A percentile compares a stretch with the other conserved stretches of the same genome.
Conservation (phyloP, 2,888 invertebrate genomes). For the Nymphalis urticae region DNA sequence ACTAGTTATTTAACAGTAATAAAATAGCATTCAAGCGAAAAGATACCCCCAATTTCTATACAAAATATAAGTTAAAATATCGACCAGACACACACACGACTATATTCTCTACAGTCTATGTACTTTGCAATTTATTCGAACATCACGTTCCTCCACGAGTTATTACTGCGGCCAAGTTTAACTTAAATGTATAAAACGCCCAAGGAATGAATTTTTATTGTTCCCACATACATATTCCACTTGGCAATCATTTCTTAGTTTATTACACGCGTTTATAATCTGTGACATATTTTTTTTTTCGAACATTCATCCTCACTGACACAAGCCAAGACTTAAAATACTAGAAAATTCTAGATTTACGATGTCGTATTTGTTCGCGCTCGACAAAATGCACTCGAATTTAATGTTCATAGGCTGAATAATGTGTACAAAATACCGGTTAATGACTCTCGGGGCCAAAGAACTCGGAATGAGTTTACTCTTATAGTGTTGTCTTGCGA, state of each 20-base stretch:
- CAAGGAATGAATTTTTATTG: constrained; percentile 29
- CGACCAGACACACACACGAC: constrained; percentile 6
- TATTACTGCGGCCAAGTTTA: constrained; percentile 28
- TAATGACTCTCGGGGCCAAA: not conserved
- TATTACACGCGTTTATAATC: constrained; percentile 33
- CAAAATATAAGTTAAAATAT: not conserved
- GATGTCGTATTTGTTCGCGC: constrained; percentile 13
- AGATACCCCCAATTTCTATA: too few species aligned
- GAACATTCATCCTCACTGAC: constrained; percentile 29
- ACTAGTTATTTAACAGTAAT: too few species aligned
- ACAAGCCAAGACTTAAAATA: constrained; percentile 38
- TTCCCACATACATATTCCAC: constrained; percentile 21
- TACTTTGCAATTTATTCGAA: too few species aligned
- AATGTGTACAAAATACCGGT: constrained; percentile 1
- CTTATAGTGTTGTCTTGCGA: too few species aligned
- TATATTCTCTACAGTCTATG: too few species aligned
- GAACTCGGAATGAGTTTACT: not conserved
- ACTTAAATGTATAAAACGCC: constrained; percentile 27
- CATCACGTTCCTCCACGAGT: not conserved
- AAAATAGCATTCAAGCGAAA: too few species aligned
- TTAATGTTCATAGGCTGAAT: constrained; percentile 19
- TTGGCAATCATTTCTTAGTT: constrained; percentile 34
- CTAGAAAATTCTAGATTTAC: constrained; percentile 37
- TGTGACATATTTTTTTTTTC: constrained; percentile 29
- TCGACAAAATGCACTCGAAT: constrained; percentile 18